These are phyloP conservation scores for Ceratina australensis DNA, from an alignment of 1,140 invertebrate genomes.

Conservation along the genomic window DNA sequence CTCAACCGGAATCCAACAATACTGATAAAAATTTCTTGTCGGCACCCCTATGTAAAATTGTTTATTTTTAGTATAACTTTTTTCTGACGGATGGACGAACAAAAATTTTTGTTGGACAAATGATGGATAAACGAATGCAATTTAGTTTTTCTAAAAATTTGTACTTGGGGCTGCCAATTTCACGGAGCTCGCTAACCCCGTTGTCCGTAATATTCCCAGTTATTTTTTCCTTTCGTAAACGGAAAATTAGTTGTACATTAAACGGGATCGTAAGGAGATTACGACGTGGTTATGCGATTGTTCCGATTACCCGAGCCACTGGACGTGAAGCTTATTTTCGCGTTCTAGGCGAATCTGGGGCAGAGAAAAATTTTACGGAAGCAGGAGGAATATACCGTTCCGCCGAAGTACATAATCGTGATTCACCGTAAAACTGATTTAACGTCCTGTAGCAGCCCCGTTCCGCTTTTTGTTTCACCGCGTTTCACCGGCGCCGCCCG, in stretches of 20 bases:
- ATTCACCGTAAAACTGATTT: background rate
- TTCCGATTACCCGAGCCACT: constrained; percentile 14
- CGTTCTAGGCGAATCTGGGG: constrained; percentile 7
- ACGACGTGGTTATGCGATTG: background rate
- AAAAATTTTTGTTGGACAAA: too few species aligned
- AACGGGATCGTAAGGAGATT: background rate
- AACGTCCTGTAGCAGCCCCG: background rate
- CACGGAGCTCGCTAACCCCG: too few species aligned
- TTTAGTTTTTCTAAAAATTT: too few species aligned
- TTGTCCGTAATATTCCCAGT: too few species aligned
- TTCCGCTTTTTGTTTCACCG: constrained; percentile 22
- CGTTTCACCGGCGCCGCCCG: background rate
- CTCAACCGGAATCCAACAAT: too few species aligned
- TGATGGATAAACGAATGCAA: too few species aligned
- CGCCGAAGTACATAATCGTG: background rate
- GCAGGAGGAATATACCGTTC: background rate
- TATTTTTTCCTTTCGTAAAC: too few species aligned
- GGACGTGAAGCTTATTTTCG: constrained; percentile 18
- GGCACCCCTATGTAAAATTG: too few species aligned
- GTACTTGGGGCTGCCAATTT: too few species aligned
- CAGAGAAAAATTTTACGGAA: background rate
- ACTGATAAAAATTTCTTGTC: too few species aligned
- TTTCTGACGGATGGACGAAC: too few species aligned
- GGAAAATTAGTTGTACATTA: background rate
- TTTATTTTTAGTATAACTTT: too few species aligned